phyloP scores from a whole-genome alignment of 2,888 invertebrate genomes.

The Patella depressa region DNA sequence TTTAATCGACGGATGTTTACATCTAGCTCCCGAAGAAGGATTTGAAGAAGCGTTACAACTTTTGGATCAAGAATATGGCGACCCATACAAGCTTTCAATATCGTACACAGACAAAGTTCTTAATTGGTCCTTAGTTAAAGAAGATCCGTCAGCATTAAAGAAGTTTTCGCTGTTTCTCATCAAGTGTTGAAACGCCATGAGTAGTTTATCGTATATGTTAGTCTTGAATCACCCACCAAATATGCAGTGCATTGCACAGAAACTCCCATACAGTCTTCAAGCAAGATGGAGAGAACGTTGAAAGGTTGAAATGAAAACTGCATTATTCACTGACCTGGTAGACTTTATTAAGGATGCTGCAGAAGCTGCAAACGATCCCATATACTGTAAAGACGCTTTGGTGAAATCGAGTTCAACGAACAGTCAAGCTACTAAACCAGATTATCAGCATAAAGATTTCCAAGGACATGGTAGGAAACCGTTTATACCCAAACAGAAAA shows the following conservation, averaged over 20 bases:
- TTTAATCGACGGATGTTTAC: background rate
- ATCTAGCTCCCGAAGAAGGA: conserved; percentile 8
- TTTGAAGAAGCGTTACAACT: background rate
- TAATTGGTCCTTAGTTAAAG: background rate
- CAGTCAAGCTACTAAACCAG: too few species aligned
- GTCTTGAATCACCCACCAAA: background rate
- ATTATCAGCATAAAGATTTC: too few species aligned
- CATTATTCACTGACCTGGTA: background rate
- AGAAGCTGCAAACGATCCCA: background rate
- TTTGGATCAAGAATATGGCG: conserved; percentile 13
- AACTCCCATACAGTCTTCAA: background rate
- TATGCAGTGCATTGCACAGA: conserved; percentile 14
- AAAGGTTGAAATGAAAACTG: background rate
- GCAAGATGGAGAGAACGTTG: background rate
- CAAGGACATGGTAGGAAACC: too few species aligned
- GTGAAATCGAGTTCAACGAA: too few species aligned
- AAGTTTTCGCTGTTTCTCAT: background rate
- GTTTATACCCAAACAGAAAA: too few species aligned
- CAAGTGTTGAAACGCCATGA: background rate
- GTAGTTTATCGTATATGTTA: background rate
- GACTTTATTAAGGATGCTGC: background rate
- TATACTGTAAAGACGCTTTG: background rate
- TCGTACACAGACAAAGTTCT: background rate
- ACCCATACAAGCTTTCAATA: conserved; percentile 9
- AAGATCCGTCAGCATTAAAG: background rate